Base-by-base conservation (phyloP, 92 coral and sea anemone species). In the Palythoa grandis region DNA sequence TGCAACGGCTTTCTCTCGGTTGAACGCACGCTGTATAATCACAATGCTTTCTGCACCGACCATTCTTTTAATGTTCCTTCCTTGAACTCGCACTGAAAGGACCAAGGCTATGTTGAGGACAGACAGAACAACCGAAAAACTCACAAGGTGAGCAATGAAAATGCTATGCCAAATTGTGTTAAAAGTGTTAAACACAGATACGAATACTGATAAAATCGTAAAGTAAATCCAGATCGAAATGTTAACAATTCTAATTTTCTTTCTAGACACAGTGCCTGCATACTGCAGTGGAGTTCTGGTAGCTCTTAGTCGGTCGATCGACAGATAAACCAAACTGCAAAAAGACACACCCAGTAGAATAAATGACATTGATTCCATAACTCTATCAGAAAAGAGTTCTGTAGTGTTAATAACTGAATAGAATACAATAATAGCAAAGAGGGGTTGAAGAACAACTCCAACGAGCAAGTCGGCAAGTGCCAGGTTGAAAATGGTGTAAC, bases 1-100 rank as follows among this genome's bases (percentile, higher is more conserved):
- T 37, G 75, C 29, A 15, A 71, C 75, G 8, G 75, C 52, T 71
- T 71, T 71, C 75, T 71, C 75, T 71, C 75, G 75, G 37, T 11
- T 71, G 23, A 71, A 38, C 20, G 75, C 50, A 40, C 19, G 35
- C 19, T 71, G 75, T 17, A 37, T 25, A 35, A 71, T 7, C 4
- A 17, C 52, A 1, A 1, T 40, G 52, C 37, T 71, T 29, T 29
- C 35, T 29, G 35, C 35, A 29, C 1, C 35, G 35, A 29, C 35
- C 35, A 29, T 2, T 71, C 75, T 69, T 25, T 69, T 69, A 8
- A 69, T 69, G 0, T 12, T 69, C 40, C 2, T 23, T 29, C 39
- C 73, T 69, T 69, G 47, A 69, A 35, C 11, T 10, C 19, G 73
- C 15, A 69, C 73, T 69, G 73, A 69, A 69, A 15, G 43, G 16